These are phyloP conservation scores for Megathymus violae DNA, from an alignment of 1,140 invertebrate genomes.

Conservation along the genomic window DNA sequence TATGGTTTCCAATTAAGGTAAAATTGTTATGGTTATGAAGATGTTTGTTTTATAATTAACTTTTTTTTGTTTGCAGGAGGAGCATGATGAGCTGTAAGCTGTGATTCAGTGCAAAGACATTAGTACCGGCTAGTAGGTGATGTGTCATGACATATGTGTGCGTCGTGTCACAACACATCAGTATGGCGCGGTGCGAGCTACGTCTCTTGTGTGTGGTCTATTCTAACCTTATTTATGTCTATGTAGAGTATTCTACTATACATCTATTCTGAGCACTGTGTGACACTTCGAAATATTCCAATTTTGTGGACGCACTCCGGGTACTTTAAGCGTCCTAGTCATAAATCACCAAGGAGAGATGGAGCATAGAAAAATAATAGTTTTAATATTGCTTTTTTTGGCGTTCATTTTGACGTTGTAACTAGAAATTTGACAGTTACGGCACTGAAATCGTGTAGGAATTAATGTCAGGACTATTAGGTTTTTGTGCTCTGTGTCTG, in stretches of 20 bases:
- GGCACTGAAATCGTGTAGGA: too few relatives aligned
- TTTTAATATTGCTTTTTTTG: too few relatives aligned
- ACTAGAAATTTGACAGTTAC: too few relatives aligned
- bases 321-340: slow-evolving; percentile 4
- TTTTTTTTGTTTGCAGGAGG: slow-evolving; percentile 65
- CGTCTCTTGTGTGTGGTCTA: slow-evolving; percentile 32
- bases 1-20: too few relatives aligned
- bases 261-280: slow-evolving; percentile 45
- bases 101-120: slow-evolving; percentile 58
- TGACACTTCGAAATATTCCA: slow-evolving; percentile 64
- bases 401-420: too few relatives aligned
- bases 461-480: too few relatives aligned
- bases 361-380: neutral
- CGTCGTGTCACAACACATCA: slow-evolving; percentile 21
- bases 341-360: too few relatives aligned
- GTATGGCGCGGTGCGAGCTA: slow-evolving; percentile 29
- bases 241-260: slow-evolving; percentile 11
- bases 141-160: neutral
- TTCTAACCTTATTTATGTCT: slow-evolving; percentile 38
- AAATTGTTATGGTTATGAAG: too few relatives aligned
- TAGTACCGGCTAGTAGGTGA: slow-evolving; percentile 59
- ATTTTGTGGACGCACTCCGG: slow-evolving; percentile 34
- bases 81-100: slow-evolving; percentile 87
- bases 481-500: neutral
- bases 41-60: too few relatives aligned